phyloP scores from a whole-genome alignment of 92 coral and sea anemone species.

The Zoanthus sansibaricus region DNA sequence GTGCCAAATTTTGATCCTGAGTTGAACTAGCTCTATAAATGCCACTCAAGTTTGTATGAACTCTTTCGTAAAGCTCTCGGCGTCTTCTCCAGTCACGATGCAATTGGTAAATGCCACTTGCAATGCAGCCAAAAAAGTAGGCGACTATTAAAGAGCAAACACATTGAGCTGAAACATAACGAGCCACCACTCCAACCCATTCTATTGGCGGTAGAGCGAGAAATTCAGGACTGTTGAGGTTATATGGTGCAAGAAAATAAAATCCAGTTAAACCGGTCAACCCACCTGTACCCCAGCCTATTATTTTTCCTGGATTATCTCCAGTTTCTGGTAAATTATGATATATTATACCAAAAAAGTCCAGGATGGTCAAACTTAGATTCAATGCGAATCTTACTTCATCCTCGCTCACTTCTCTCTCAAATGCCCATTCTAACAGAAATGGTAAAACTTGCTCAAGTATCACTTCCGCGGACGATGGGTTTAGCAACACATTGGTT shows the following conservation, averaged over 20 bases:
- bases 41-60: not conserved
- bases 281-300: slow-evolving; percentile 22
- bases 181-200: not conserved
- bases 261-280: not conserved
- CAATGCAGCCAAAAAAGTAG: not conserved
- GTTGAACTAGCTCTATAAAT: slow-evolving; percentile 2
- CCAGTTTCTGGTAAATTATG: not conserved
- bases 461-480: not conserved
- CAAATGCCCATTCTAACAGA: not conserved
- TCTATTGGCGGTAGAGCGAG: not conserved
- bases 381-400: not conserved
- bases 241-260: not conserved
- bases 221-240: not conserved
- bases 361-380: not conserved
- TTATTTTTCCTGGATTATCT: slow-evolving; percentile 7
- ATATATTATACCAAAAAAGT: not conserved
- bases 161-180: not conserved
- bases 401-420: not conserved
- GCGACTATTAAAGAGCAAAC: not conserved
- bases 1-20: not conserved
- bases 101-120: slow-evolving; percentile 4
- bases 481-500: slow-evolving; percentile 23
- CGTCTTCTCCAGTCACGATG: not conserved
- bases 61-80: not conserved
- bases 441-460: not conserved